A percentile compares a stretch with the other conserved stretches of the same genome.
phyloP scores from a whole-genome alignment of 1,140 invertebrate genomes.

The Dryas iulia region DNA sequence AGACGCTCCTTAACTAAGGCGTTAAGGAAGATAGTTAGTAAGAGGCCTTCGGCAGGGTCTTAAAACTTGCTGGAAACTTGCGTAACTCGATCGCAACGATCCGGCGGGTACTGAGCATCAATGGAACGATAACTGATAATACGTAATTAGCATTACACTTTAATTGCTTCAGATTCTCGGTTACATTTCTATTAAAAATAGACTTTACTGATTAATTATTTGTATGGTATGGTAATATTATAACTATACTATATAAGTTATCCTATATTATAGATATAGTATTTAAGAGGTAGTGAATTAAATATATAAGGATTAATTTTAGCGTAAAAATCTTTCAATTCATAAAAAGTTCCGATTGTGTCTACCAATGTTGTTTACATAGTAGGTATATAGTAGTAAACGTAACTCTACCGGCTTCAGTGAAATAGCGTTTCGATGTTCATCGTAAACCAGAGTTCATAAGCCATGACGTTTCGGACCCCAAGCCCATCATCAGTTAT shows the following conservation, averaged over 20 bases:
- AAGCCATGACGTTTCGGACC: conserved; percentile 57
- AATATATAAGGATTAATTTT: no score
- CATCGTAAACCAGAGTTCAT: conserved; percentile 62
- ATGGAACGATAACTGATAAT: conserved; percentile 67
- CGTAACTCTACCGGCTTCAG: conserved; percentile 12
- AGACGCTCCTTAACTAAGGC: conserved; percentile 77
- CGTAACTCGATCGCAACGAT: conserved; percentile 73
- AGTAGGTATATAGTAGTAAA: not conserved
- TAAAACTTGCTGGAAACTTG: conserved; percentile 76
- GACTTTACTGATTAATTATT: not conserved
- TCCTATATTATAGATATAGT: no score
- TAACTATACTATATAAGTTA: no score
- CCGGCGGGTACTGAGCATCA: conserved; percentile 53
- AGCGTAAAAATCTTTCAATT: no score
- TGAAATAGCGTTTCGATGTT: conserved; percentile 32
- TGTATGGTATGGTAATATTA: not conserved
- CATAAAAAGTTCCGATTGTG: no score
- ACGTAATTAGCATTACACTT: conserved; percentile 69
- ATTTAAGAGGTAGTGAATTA: no score
- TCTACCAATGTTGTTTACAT: not conserved
- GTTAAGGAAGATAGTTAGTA: conserved; percentile 79
- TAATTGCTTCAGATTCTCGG: not conserved
- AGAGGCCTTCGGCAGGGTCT: conserved; percentile 77
- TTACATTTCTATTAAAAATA: not conserved
- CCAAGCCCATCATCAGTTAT: conserved; percentile 58